Base-by-base conservation (phyloP, 2,797 vertebrate species). In the Halcyon badia region DNA sequence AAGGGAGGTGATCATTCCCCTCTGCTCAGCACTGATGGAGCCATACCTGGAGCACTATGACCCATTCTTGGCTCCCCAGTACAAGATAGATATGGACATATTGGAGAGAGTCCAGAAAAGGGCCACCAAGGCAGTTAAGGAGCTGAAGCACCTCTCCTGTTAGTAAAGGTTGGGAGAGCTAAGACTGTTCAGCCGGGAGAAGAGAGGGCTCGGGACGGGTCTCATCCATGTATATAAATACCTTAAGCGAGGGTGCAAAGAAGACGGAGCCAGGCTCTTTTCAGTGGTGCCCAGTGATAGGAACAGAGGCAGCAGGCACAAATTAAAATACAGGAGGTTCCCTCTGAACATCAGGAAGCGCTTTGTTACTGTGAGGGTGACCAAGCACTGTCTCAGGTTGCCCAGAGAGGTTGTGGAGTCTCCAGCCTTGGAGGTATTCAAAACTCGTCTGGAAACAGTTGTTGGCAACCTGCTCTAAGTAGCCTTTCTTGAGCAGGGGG, bases 401-500 rank as follows among this genome's bases (percentile, higher is more conserved):
- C 44, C 28, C 11, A 5, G 44, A 31, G 11, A 70, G 31, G 10
- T 11, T 49, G 20, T 5, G 4, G 26, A 7, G 8, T 61, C 14
- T 91, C 11, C 41, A 1, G 51, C 30, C 58, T 52, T 89, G 30
- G 25, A 78, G 13, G 6, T 37, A 11, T 11, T 71, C 19, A 58
- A 5, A 77, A 89, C 18, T 44, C 2, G 3, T 3, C 4, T 33
- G 37, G 49, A 37, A 8, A 16, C 1, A 10, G 25, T 70, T 10
- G 25, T 84, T 18, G 35, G 20, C 30, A 66, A 5, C 8, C 16
- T 1, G 20, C 13, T 60, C 10, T 14, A 24, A 24, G 35, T 56
- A 33, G 20, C 19, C 20, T 33, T 54, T 25, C 25, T 49, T 46
- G 31, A 75, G 78, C 24, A 39, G 10, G 2, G 0, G 0, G 1